These are phyloP conservation scores for Mechanitis mazaeus DNA, from an alignment of 2,888 invertebrate species.

Conservation along the genomic window DNA sequence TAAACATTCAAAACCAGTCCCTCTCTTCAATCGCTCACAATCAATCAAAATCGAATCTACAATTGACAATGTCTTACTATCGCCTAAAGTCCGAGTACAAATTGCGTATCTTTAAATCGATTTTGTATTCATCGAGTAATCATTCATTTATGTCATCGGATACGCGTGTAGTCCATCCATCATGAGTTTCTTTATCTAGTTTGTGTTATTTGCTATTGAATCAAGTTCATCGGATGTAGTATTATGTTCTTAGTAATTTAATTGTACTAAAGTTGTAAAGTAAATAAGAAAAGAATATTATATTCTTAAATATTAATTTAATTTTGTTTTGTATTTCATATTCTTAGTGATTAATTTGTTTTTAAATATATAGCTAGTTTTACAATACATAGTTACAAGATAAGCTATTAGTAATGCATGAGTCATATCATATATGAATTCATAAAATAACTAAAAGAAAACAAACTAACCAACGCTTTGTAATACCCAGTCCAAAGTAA, in stretches of 20 bases:
- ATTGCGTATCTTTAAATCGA: constrained; percentile 25
- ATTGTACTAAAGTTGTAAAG: too few species aligned
- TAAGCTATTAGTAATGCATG: too few species aligned
- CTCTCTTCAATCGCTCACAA: constrained; percentile 7
- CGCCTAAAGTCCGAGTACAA: constrained; percentile 24
- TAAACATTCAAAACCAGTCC: not conserved
- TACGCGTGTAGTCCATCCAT: constrained; percentile 64
- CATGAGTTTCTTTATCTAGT: constrained; percentile 35
- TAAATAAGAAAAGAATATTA: too few species aligned
- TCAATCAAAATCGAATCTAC: constrained; percentile 27
- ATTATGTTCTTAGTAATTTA: constrained; percentile 6
- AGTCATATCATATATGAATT: not conserved
- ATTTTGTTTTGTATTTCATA: too few species aligned
- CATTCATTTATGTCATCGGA: constrained; percentile 49
- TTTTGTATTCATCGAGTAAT: constrained; percentile 38
- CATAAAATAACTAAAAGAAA: not conserved
- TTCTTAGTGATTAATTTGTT: too few species aligned
- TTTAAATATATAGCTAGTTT: too few species aligned
- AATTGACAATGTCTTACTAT: constrained; percentile 11
- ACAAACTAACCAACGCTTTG: not conserved
- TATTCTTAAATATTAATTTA: too few species aligned
- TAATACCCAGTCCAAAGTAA: not conserved
- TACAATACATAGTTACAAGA: too few species aligned
- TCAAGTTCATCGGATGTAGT: constrained; percentile 31
- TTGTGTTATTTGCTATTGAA: constrained; percentile 28